Evolutionary conservation across 2,888 invertebrate genomes (phyloP).

Genomic region (Pantelozetes paolii): DNA sequence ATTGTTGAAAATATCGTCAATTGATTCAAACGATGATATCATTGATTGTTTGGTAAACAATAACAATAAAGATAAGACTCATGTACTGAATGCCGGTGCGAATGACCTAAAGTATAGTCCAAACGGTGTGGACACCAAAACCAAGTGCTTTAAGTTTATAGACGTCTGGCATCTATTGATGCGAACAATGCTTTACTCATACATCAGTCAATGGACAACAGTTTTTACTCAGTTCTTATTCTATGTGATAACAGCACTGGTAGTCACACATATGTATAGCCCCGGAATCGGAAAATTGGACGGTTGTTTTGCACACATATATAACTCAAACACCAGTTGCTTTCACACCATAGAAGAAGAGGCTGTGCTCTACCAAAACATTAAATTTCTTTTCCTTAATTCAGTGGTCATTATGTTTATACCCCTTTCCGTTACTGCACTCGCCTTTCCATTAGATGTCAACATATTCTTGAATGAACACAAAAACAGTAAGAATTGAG

Average conservation of each 20-base stretch:
- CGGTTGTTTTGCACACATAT: conserved; percentile 18
- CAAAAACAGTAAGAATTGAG: conserved; percentile 29
- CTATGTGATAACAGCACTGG: not conserved
- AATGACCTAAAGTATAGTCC: not conserved
- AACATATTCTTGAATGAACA: conserved; percentile 37
- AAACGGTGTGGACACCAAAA: not conserved
- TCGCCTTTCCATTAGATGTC: not conserved
- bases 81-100: not conserved
- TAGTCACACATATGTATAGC: not conserved
- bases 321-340: not conserved
- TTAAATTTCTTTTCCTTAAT: not conserved
- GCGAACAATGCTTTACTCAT: not conserved
- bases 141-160: not conserved
- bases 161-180: not conserved
- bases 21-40: not conserved
- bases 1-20: not conserved
- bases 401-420: not conserved
- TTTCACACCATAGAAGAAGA: conserved; percentile 11
- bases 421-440: not conserved
- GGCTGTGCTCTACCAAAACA: not conserved
- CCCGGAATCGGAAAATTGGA: not conserved
- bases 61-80: not conserved
- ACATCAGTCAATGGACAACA: not conserved
- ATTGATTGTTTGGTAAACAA: not conserved
- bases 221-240: not conserved